Base-by-base conservation (phyloP, 2,113 vertebrate genomes). In the Danio rerio region DNA sequence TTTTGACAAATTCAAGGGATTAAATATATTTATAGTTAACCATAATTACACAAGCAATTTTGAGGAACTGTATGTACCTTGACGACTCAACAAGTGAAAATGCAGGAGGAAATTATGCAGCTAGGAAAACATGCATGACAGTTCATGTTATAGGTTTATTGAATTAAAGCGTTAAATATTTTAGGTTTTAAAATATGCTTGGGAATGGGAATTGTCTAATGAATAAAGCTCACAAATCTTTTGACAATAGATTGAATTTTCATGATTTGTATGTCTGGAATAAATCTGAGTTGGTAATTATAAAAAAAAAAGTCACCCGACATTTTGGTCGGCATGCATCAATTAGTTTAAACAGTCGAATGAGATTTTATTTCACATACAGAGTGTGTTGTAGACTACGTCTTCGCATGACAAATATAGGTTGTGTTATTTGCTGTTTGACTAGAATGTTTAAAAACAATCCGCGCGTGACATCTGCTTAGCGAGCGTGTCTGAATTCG, bases 51-150 rank as follows among this genome's bases (percentile, higher is more conserved):
- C 12, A 61, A 45, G 11, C 5, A 71, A 7, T 70, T 80, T 47
- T 58, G 18, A 45, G 55, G 73, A 61, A 47, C 73, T 80, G 42
- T 68, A 6, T 69, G 50, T 73, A 63, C 20, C 52, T 52, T 12
- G 40, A 20, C 45, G 20, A 50, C 20, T 81, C 56, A 73, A 40
- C 68, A 73, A 81, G 45, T 72, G 56, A 81, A 31, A 50, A 50
- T 59, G 66, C 20, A 40, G 7, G 45, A 45, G n/a, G 7, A 31
- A 63, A 63, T 52, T 50, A 81, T n/a, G 13, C 20, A 53, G 49
- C 31, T 72, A 20, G 5, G 2, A 65, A 42, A 7, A 15, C 31
- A 40, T 69, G n/a, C 43, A 49, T 47, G 43, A 47, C 43, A 47
- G 65, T 20, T 69, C n/a, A 49, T 47, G 9, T n/a, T n/a, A n/a